Base-by-base conservation (phyloP, 2,797 vertebrate species). In the Tapera naevia region DNA sequence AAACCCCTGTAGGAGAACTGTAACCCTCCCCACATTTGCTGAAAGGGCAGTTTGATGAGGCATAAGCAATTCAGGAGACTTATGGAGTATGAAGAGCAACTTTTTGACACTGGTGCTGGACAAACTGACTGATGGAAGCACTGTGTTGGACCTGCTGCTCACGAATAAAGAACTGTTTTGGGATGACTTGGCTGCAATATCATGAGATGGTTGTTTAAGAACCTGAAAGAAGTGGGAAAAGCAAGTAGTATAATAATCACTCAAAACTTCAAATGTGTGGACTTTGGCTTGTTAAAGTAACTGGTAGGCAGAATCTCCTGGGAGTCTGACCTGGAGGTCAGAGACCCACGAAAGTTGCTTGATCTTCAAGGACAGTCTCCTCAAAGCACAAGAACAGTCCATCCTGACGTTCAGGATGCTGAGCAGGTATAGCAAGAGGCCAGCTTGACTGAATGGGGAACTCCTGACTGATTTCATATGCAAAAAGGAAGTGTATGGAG, bases 401-500 rank as follows among this genome's bases (percentile, higher is more conserved):
- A 80, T 95, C 93, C 93, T 95, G 95, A 94, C 94, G 94, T 95
- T 83, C 93, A 94, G 93, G 95, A 91, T 87, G 90, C 87, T 82
- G 91, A 95, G 93, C 96, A 95, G 95, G 94, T 95, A 93, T 46
- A 95, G 86, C 95, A 96, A 74, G 93, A 90, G 96, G 81, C 90
- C 93, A 89, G 48, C 18, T 7, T 50, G 60, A 54, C 88, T 85
- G 93, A 93, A 82, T 0, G 0, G 74, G 88, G 88, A 95, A 79
- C 71, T 95, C 76, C 83, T 91, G 82, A 24, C 86, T 86, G 70
- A 93, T 94, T 93, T 89, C 90, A 95, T 19, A 96, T 95, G 91
- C 93, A 93, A 91, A 96, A 90, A 73, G 60, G 66, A 90, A 5
- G 60, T 94, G 25, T n/a, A 73, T 80, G 83, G 86, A 95, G 86